A percentile compares a stretch with the other conserved stretches of the same genome.
Evolutionary conservation across 23 tunicate genomes (phyloP).

Genomic region (Botrylloides violaceus): DNA sequence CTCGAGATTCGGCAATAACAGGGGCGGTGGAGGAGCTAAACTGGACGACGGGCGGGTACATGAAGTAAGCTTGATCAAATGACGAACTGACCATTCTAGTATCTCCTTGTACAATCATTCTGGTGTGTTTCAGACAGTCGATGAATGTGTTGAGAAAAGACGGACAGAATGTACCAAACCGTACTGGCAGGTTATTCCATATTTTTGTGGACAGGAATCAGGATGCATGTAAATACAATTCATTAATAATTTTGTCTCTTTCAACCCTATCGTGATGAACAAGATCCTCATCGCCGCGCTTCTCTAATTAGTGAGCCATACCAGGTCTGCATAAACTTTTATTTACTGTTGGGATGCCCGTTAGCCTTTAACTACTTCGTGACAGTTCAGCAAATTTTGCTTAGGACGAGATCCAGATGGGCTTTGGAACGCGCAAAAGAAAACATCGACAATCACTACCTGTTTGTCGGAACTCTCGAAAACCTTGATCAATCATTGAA

Average conservation of each 20-base stretch:
- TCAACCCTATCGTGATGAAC: too few relatives aligned
- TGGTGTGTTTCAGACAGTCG: conserved; percentile 47
- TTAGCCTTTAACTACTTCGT: too few relatives aligned
- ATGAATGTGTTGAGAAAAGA: conserved; percentile 83
- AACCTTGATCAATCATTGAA: conserved; percentile 64
- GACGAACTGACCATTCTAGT: neutral
- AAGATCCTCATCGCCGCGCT: too few relatives aligned
- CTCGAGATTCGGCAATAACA: conserved; percentile 88
- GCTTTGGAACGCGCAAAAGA: conserved; percentile 87
- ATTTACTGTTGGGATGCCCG: too few relatives aligned
- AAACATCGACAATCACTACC: conserved; percentile 70
- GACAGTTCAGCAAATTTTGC: too few relatives aligned
- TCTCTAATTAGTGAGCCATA: too few relatives aligned
- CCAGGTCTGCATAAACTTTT: too few relatives aligned
- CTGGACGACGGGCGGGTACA: conserved; percentile 56
- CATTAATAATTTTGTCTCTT: too few relatives aligned
- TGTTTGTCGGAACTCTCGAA: conserved; percentile 86
- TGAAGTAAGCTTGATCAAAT: neutral
- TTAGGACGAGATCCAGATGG: conserved; percentile 78
- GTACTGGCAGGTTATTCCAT: conserved; percentile 99
- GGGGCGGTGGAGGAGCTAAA: conserved; percentile 71
- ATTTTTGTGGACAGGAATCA: conserved; percentile 90
- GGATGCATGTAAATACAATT: conserved; percentile 93
- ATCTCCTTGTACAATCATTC: neutral
- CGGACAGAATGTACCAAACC: conserved; percentile 95